Evolutionary conservation across 2,113 vertebrate species (phyloP), one percentile per base, ranked within the genome.

Genomic region (Corythornis cristatus): DNA sequence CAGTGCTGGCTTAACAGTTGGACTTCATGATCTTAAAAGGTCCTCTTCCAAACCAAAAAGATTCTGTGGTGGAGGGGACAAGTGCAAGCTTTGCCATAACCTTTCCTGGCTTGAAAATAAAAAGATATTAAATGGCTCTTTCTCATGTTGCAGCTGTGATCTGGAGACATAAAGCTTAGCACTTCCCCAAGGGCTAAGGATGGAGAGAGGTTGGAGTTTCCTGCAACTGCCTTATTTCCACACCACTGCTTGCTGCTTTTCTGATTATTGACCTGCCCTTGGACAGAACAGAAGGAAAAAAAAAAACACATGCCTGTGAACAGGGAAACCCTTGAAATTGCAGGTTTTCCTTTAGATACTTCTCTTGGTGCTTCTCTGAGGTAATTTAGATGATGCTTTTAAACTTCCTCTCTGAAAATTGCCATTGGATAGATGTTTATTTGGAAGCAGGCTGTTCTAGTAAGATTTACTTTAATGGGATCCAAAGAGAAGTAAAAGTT

Each of bases 111-210:
- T 60, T 9, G 4, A 62, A 78, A 54, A 82, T 20, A 62, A 35
- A 87, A 23, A 53, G 15, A 35, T 4, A 3, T 53, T 43, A 58
- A 33, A 4, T 17, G 53, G 15, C 54, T 50, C 14, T 70, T 73
- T 29, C 12, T 72, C 1, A 1, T 14, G 3, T 45, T 54, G 42
- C 33, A 62, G 29, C n/a, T 83, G 3, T 0, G 0, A 15, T 58
- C 66, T 75, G 58, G 48, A 85, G 48, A 31, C 18, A 37, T 58
- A 78, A 73, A 75, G 8, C 17, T 85, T 18, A 68, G 25, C 21
- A 9, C 3, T 57, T 67, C 42, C 14, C 8, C 71, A 20, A 48
- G 23, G 46, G 20, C 17, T n/a, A 17, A 65, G 40, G 60, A 25
- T 43, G 15, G 33, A 74, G 35, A 22, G 56, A 70, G 29, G 10